These are phyloP conservation scores for Desoria tigrina DNA, from an alignment of 2,888 invertebrate species.

Conservation along the genomic window DNA sequence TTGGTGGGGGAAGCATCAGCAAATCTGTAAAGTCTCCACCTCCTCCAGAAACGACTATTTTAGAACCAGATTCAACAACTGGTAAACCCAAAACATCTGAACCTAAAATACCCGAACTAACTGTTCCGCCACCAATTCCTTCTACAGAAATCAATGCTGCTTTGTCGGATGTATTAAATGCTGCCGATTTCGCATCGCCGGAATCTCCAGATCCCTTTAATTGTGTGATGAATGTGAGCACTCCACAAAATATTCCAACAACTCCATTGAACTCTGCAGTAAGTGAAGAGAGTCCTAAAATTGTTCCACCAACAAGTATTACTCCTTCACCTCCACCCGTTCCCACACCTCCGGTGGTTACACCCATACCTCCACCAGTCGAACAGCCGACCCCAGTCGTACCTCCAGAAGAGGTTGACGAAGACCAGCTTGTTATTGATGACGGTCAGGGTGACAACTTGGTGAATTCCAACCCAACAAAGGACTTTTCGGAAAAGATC, in stretches of 20 bases:
- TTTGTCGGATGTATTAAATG: neutral
- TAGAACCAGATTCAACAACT: slow-evolving; percentile 5
- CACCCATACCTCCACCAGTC: neutral
- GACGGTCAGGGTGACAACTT: slow-evolving; percentile 14
- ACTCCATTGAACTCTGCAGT: slow-evolving; percentile 33
- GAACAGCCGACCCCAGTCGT: slow-evolving; percentile 10
- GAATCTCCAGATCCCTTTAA: slow-evolving; percentile 49
- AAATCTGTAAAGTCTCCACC: slow-evolving; percentile 4
- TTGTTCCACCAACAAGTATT: slow-evolving; percentile 34
- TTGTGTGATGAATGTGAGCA: slow-evolving; percentile 29
- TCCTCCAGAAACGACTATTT: neutral
- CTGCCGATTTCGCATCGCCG: slow-evolving; percentile 40
- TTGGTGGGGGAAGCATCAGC: neutral
- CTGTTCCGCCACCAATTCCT: slow-evolving; percentile 10
- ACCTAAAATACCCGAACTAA: too few relatives aligned
- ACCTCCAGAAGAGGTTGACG: slow-evolving; percentile 31
- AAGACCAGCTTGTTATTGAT: slow-evolving; percentile 45
- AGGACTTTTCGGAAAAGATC: neutral
- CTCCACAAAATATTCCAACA: slow-evolving; percentile 46
- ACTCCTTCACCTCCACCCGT: slow-evolving; percentile 28
- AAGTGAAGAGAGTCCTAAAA: slow-evolving; percentile 24
- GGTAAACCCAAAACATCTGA: neutral
- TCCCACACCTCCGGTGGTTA: neutral
- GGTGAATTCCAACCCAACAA: neutral
- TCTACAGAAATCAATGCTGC: slow-evolving; percentile 6